Evolutionary conservation across 1,140 invertebrate genomes (phyloP).

Genomic region (Dufourea novaeangliae): DNA sequence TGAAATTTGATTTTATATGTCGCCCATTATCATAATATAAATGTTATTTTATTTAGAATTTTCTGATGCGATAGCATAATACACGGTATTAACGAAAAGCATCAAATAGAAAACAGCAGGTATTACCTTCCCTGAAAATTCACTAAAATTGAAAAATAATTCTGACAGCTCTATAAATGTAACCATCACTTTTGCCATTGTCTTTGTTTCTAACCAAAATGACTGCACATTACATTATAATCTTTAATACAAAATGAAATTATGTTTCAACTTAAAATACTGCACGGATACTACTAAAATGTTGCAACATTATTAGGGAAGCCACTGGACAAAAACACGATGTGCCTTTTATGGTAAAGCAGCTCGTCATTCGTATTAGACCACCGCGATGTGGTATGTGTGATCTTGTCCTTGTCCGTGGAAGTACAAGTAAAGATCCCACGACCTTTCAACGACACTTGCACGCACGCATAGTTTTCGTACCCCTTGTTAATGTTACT

Average conservation of each 20-base stretch:
- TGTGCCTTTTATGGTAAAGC: neutral
- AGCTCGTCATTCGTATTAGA: neutral
- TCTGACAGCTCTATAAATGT: neutral
- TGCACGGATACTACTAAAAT: neutral
- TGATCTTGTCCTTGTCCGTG: slow-evolving; percentile 7
- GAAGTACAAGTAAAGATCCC: slow-evolving; percentile 57
- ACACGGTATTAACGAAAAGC: no score
- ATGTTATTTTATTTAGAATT: no score
- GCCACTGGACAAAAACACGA: neutral
- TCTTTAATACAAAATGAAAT: neutral
- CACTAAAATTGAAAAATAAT: neutral
- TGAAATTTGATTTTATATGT: slow-evolving; percentile 6
- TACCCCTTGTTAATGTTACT: slow-evolving; percentile 26
- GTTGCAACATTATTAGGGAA: neutral
- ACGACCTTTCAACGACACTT: slow-evolving; percentile 67
- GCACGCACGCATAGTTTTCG: slow-evolving; percentile 59
- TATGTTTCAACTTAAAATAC: no score
- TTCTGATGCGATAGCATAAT: no score
- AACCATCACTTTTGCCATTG: neutral
- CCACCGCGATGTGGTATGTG: neutral
- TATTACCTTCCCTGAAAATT: no score
- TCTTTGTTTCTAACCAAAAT: no score
- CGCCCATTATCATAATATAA: neutral
- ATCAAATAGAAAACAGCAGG: neutral
- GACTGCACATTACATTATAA: neutral